These are phyloP conservation scores for Smutsia temminckii DNA, from an alignment of 2,797 vertebrate species.

Conservation along the genomic window DNA sequence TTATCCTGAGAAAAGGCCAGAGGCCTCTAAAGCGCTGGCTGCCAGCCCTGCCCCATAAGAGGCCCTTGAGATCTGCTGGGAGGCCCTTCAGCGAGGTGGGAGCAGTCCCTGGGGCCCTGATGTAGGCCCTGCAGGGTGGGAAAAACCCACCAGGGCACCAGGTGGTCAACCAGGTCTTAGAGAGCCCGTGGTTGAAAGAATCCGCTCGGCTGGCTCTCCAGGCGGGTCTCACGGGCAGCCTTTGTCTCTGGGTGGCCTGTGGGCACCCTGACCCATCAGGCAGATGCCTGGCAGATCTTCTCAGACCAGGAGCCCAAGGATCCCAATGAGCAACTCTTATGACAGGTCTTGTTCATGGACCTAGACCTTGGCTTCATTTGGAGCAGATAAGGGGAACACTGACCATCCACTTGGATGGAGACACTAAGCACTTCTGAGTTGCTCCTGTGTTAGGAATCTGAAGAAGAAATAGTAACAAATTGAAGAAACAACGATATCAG, in stretches of 20 bases:
- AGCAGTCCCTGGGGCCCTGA: not conserved
- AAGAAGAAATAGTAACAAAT: not conserved
- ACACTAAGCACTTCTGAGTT: not conserved
- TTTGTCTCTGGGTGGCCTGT: accelerated
- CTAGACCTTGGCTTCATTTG: not conserved
- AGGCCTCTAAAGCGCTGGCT: accelerated
- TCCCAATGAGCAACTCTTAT: not conserved
- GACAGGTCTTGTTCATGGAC: not conserved
- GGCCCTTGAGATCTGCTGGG: not conserved
- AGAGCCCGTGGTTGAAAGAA: not conserved
- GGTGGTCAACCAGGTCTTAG: not conserved
- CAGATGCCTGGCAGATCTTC: not conserved
- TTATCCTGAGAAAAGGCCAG: not conserved
- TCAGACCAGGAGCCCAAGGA: not conserved
- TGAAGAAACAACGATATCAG: not conserved
- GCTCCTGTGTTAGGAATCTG: not conserved
- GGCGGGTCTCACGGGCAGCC: not conserved
- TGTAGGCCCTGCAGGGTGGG: not conserved
- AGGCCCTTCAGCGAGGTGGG: not conserved
- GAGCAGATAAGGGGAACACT: not conserved
- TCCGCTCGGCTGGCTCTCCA: not conserved
- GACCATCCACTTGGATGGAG: accelerated
- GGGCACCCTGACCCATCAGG: not conserved
- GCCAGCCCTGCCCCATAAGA: too few species aligned
- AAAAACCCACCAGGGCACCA: not conserved